These are phyloP conservation scores for Antheraea yamamai DNA, from an alignment of 2,888 invertebrate species.

Conservation along the genomic window DNA sequence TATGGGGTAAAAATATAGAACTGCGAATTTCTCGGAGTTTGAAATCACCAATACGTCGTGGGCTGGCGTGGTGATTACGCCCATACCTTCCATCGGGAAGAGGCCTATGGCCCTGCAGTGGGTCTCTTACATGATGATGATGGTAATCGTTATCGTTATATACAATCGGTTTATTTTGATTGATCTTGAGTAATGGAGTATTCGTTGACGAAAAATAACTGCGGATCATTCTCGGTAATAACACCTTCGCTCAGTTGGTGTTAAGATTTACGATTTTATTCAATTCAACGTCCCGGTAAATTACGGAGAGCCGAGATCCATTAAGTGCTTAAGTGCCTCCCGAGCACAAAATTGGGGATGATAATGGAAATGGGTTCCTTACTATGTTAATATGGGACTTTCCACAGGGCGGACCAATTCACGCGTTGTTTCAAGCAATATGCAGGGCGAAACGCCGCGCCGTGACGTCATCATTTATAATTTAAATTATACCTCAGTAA, in stretches of 20 bases:
- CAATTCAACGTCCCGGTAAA: slow-evolving; percentile 77
- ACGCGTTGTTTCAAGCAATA: slow-evolving; percentile 63
- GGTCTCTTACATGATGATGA: too few relatives aligned
- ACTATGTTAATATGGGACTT: slow-evolving; percentile 77
- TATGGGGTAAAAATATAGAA: too few relatives aligned
- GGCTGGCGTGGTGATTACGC: too few relatives aligned
- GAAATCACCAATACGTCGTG: too few relatives aligned
- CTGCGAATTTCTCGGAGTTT: too few relatives aligned
- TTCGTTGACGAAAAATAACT: slow-evolving; percentile 56
- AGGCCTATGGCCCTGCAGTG: too few relatives aligned
- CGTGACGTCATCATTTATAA: slow-evolving; percentile 46
- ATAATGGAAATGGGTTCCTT: slow-evolving; percentile 78
- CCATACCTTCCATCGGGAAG: too few relatives aligned
- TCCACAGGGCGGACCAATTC: slow-evolving; percentile 63
- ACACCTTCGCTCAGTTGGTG: slow-evolving; percentile 67
- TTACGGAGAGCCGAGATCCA: slow-evolving; percentile 78
- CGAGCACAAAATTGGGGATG: slow-evolving; percentile 80
- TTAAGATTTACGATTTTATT: slow-evolving; percentile 80
- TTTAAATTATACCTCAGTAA: slow-evolving; percentile 45
- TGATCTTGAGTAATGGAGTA: slow-evolving; percentile 48
- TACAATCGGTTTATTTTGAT: neutral
- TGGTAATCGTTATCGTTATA: neutral
- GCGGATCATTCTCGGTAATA: slow-evolving; percentile 71
- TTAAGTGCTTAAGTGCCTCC: slow-evolving; percentile 81
- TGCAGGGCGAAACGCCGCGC: slow-evolving; percentile 48